Evolutionary conservation across 2,888 invertebrate genomes (phyloP), one percentile per base, ranked within the genome.

Genomic region (Pimpla rufipes): DNA sequence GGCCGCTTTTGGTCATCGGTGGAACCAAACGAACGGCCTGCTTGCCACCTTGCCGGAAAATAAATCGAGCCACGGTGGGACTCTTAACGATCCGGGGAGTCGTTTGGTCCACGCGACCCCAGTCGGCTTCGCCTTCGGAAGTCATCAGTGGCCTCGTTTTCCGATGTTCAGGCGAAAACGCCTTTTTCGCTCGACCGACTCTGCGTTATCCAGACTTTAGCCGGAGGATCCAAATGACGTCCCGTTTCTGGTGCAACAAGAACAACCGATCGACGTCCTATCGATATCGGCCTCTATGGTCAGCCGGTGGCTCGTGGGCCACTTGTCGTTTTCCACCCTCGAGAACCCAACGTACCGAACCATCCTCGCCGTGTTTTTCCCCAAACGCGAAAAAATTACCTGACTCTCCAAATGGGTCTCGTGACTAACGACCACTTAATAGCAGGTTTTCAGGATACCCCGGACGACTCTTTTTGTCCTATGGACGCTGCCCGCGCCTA

Each of bases 41-140:
- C 16, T 86, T 83, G 85, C 88, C 89, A 90, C 90, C 88, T 88
- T 88, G 76, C 50, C 84, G 87, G 70, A 47, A 88, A 88, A 90
- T 89, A 89, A 89, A 91, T 90, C 87, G 89, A 89, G 84, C 80
- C 85, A 40, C 64, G 42, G 23, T 55, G 79, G 66, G 64, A 40
- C 42, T 59, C 42, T 76, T 83, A 75, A 79, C 66, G 66, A 79
- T 83, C 50, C 29, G 57, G 18, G 42, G 18, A 71, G 50, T 47
- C 66, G 29, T 71, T 66, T 59, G 21, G 40, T 18, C 62, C 29
- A 57, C 70, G 66, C 75, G 21, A 16, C 50, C n/a, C 47, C 1
- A 21, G 50, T 62, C 50, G 57, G 62, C 59, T 21, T 45, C 16
- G 16, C 45, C 47, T 62, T 74, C 59, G 74, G 64, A 79, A 83